These are phyloP conservation scores for Cephus sareptanus DNA, from an alignment of 2,888 invertebrate genomes.

Conservation along the genomic window DNA sequence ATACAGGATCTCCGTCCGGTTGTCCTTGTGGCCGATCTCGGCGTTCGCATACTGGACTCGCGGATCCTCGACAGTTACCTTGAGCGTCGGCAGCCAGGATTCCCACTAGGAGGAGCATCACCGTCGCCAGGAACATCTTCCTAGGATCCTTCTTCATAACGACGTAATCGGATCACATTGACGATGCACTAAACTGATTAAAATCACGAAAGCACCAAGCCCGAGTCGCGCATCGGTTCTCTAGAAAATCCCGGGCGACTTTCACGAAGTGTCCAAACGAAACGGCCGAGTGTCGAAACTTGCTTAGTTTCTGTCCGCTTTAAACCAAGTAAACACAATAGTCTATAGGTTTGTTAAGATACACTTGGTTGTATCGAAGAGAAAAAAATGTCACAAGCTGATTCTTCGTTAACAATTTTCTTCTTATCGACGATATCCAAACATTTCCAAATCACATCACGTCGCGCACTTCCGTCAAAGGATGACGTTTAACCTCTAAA, in stretches of 20 bases:
- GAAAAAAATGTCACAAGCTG: neutral
- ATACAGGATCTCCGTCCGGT: neutral
- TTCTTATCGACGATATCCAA: neutral
- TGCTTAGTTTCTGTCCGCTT: neutral
- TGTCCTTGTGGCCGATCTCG: neutral
- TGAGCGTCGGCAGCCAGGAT: slow-evolving; percentile 46
- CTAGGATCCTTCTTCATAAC: neutral
- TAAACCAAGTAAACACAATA: neutral
- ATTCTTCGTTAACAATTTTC: neutral
- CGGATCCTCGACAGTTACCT: slow-evolving; percentile 34
- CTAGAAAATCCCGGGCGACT: neutral
- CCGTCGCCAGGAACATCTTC: slow-evolving; percentile 50
- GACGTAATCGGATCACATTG: neutral
- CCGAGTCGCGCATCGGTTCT: neutral
- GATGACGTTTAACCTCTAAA: neutral
- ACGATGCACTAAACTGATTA: slow-evolving; percentile 15
- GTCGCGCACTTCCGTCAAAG: neutral
- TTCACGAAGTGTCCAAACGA: slow-evolving; percentile 1
- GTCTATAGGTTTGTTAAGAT: neutral
- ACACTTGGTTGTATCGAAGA: neutral
- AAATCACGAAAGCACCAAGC: slow-evolving; percentile 10
- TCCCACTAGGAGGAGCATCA: slow-evolving; percentile 51
- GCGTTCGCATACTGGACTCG: neutral
- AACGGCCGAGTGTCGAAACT: neutral
- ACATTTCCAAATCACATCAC: neutral